These are phyloP conservation scores for Xestoiulus laeticollis DNA, from an alignment of 2,888 invertebrate species.

Conservation along the genomic window DNA sequence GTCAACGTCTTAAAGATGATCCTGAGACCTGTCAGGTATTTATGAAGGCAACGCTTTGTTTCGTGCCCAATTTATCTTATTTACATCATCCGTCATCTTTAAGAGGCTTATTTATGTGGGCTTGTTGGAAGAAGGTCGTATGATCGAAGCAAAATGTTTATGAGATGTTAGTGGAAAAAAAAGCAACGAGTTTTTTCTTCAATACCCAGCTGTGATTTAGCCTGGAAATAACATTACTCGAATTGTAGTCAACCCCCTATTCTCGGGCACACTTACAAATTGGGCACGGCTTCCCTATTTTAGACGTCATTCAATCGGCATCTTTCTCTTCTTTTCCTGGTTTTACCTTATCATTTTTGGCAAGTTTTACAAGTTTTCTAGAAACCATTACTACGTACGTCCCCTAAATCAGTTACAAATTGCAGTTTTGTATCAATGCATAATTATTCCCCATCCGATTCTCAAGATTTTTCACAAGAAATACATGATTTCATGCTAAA, in stretches of 20 bases:
- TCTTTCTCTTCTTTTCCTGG: neutral
- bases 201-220: neutral
- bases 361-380: neutral
- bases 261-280: neutral
- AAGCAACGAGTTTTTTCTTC: neutral
- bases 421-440: neutral
- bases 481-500: too few species aligned
- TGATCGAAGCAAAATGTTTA: conserved; percentile 7
- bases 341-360: neutral
- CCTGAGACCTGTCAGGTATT: conserved; percentile 37
- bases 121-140: neutral
- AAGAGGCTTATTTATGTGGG: neutral
- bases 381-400: neutral
- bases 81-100: conserved; percentile 8
- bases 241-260: neutral
- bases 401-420: neutral
- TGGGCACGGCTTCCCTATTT: neutral
- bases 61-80: conserved; percentile 23
- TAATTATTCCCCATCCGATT: neutral
- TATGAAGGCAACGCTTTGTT: conserved; percentile 25
- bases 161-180: neutral
- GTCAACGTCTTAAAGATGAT: conserved; percentile 1
- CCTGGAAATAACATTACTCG: neutral
- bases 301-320: too few species aligned
- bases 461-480: neutral